Evolutionary conservation across 2,888 invertebrate species (phyloP), one percentile per base, ranked within the genome.

Genomic region (Rhingia rostrata): DNA sequence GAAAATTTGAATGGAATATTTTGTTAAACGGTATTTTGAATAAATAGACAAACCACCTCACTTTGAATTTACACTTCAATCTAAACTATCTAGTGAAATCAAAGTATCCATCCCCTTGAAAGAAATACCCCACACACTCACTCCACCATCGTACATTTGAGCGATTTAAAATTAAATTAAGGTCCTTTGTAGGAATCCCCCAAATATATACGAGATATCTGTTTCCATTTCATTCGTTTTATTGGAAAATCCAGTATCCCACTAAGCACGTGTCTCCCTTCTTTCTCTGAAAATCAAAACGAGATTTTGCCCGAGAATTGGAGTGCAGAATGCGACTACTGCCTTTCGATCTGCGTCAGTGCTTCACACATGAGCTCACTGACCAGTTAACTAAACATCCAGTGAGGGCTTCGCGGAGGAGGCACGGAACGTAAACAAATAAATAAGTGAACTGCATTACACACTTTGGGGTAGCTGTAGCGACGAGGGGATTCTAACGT

Each of bases 381-480:
- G 72, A 61, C 61, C 72, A 72, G 72, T 72, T 72, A 45, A 51
- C 72, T 60, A 61, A 61, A 61, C 35, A 33, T 53, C 45, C 30
- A 14, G 30, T 10, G 7, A n/a, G 7, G 49, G 12, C 10, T 33
- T 32, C 6, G 33, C 7, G 58, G 32, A 14, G 14, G 30, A 14
- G 32, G 33, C 39, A 35, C 47, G 37, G 47, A 58, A 47, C 37
- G 47, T 58, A 58, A 58, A 47, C 53, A 66, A 58, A 69, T 69
- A 69, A 56, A 56, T 69, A 58, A 47, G 69, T 69, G 69, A 47
- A 70, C 58, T 70, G 61, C 22, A 43, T 53, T 72, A 60, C 49
- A 51, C 58, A 47, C 54, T 63, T 64, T 41, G 22, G 22, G 22
- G 22, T 22, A 22, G 22, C 1, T 22, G 22, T 22, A 22, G 1